A percentile compares a stretch with the other conserved stretches of the same genome.
Evolutionary conservation across 1,140 invertebrate species (phyloP).

Genomic region (Pygmarrhopalites habei): DNA sequence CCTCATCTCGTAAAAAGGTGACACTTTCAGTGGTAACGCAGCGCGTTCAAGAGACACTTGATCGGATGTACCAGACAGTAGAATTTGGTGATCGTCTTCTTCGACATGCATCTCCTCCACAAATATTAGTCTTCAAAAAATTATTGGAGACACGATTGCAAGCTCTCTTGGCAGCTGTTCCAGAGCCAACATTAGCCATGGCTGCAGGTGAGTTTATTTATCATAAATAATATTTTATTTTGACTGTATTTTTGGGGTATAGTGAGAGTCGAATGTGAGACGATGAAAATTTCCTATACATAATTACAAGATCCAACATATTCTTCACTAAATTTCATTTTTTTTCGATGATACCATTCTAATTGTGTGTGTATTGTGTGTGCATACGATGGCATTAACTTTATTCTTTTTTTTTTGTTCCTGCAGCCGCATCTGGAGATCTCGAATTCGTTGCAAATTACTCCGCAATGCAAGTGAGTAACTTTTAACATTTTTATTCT

Average conservation of each 20-base stretch:
- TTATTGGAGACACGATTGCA: constrained; percentile 85
- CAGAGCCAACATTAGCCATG: constrained; percentile 68
- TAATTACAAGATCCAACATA: no score
- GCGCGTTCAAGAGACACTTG: constrained; percentile 87
- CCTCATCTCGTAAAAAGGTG: no score
- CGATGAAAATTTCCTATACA: no score
- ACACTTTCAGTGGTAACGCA: constrained; percentile 76
- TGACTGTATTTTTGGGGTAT: no score
- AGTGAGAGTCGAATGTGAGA: no score
- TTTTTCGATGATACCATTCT: no score
- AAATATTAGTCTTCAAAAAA: constrained; percentile 90
- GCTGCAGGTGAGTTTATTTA: no score
- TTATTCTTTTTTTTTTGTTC: no score
- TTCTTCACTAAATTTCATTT: no score
- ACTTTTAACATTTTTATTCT: not conserved
- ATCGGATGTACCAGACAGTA: constrained; percentile 86
- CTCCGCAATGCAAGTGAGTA: constrained; percentile 72
- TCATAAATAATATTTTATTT: no score
- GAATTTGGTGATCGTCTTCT: constrained; percentile 87
- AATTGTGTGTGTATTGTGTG: no score
- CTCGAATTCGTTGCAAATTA: constrained; percentile 95
- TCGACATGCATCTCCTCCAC: constrained; percentile 78
- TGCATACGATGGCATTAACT: no score
- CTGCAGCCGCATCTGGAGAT: constrained; percentile 54
- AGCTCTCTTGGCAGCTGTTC: constrained; percentile 70